Evolutionary conservation across 2,888 invertebrate species (phyloP), one percentile per base, ranked within the genome.

Genomic region (Barypeithes pellucidus): DNA sequence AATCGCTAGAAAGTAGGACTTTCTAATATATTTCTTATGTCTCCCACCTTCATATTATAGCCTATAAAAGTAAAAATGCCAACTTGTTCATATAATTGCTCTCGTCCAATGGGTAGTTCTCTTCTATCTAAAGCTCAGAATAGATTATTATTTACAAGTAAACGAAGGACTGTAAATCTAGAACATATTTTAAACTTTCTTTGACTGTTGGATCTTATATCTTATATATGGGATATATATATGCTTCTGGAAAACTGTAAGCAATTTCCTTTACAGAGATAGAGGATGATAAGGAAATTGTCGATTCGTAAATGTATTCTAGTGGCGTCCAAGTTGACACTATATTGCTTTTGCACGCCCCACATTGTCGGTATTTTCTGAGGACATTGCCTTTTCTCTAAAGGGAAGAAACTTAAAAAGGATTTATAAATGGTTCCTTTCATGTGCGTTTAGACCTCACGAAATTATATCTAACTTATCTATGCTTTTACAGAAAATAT

Each of bases 201-300:
- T 5, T 29, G 3, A 2, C 29, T 29, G 29, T 29, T 7, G 43
- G 16, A 43, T 16, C 3, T n/a, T 16, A 4, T 16, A 4, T 39
- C 50, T 20, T 22, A 24, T 50, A 22, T n/a, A 50, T 1, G n/a
- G n/a, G n/a, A 50, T 16, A 57, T 33, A 57, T 59, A 65, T 69
- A 76, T 70, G 65, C 73, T 61, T 60, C 70, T 65, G 68, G 68
- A 65, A 68, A 76, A 74, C 73, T 74, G 73, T 73, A 73, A 73
- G 68, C 76, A 74, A 76, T 76, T 76, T 76, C 76, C 76, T 71
- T 72, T 76, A 76, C 73, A 71, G 74, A 76, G 74, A 73, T 72
- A 71, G 72, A 65, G 74, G 76, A 76, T 76, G 73, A 76, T 76
- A 76, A 76, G 76, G 76, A 76, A 76, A 76, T 76, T 76, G 76